A percentile compares a stretch with the other conserved stretches of the same genome.
These are phyloP conservation scores for Ophioderma brevispina DNA, from an alignment of 35 echinoderm and acorn worm species.

Conservation along the genomic window DNA sequence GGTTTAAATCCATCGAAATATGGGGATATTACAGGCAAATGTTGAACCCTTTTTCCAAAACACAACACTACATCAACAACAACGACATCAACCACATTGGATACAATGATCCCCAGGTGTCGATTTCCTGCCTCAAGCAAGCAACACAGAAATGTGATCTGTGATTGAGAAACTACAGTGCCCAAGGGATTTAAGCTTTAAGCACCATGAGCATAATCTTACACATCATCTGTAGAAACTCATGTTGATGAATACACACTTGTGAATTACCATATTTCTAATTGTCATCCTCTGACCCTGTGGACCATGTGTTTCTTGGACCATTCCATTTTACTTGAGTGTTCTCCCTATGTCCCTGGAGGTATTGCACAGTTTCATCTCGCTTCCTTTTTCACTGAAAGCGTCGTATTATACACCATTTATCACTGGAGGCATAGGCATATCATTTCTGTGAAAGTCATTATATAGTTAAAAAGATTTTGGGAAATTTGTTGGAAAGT, in stretches of 20 bases:
- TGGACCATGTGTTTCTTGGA: conserved; percentile 64
- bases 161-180: too few relatives aligned
- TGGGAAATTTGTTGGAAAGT: too few relatives aligned
- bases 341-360: conserved; percentile 86
- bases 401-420: conserved; percentile 91
- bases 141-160: too few relatives aligned
- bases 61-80: too few relatives aligned
- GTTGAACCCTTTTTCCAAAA: too few relatives aligned
- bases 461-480: too few relatives aligned
- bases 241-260: conserved; percentile 59
- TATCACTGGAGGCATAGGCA: conserved; percentile 95
- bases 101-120: too few relatives aligned
- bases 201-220: too few relatives aligned
- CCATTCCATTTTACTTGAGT: conserved; percentile 93
- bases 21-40: too few relatives aligned
- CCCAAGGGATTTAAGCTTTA: background rate
- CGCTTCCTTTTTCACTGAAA: conserved; percentile 77
- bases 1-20: too few relatives aligned
- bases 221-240: conserved; percentile 72
- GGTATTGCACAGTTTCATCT: conserved; percentile 94
- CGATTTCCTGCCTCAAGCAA: too few relatives aligned
- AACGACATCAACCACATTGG: too few relatives aligned
- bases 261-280: conserved; percentile 94
- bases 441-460: conserved; percentile 69
- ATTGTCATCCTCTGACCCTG: conserved; percentile 93